These are phyloP conservation scores for Staurois parvus DNA, from an alignment of 2,797 vertebrate species.

Conservation along the genomic window DNA sequence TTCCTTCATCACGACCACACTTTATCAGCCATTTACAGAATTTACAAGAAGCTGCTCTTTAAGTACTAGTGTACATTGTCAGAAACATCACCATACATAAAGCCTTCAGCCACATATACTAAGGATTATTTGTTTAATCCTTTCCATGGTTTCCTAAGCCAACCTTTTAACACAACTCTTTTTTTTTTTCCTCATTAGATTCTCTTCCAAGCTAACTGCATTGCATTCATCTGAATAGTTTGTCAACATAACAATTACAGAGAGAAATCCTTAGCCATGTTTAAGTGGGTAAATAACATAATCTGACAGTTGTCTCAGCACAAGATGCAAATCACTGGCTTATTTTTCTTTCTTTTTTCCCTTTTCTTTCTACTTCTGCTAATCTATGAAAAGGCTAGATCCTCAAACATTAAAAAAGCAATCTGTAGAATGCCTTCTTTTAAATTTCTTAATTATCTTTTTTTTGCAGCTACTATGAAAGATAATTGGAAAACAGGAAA, in stretches of 20 bases:
- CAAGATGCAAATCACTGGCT: conserved; percentile 53
- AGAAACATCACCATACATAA: not conserved
- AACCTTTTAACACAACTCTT: not conserved
- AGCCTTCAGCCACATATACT: not conserved
- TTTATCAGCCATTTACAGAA: not conserved
- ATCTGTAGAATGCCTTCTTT: conserved; percentile 40
- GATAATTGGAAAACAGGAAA: conserved; percentile 44
- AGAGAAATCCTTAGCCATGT: conserved; percentile 36
- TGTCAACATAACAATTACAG: conserved; percentile 46
- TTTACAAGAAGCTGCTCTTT: not conserved
- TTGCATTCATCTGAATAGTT: conserved; percentile 32
- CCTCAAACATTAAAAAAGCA: conserved; percentile 42
- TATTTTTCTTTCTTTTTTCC: conserved; percentile 23
- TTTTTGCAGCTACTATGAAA: conserved; percentile 40
- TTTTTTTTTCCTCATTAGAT: conserved; percentile 14
- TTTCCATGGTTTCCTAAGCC: not conserved
- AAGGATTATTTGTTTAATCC: not conserved
- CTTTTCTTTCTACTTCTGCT: not conserved
- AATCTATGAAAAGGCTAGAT: conserved; percentile 43
- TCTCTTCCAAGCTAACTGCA: not conserved
- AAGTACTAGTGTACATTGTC: not conserved
- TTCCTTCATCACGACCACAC: too few species aligned
- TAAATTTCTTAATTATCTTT: conserved; percentile 53
- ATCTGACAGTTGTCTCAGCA: conserved; percentile 53
- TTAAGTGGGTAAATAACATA: conserved; percentile 56